These are phyloP conservation scores for Archips crataeganus DNA, from an alignment of 2,888 invertebrate species.

Conservation along the genomic window DNA sequence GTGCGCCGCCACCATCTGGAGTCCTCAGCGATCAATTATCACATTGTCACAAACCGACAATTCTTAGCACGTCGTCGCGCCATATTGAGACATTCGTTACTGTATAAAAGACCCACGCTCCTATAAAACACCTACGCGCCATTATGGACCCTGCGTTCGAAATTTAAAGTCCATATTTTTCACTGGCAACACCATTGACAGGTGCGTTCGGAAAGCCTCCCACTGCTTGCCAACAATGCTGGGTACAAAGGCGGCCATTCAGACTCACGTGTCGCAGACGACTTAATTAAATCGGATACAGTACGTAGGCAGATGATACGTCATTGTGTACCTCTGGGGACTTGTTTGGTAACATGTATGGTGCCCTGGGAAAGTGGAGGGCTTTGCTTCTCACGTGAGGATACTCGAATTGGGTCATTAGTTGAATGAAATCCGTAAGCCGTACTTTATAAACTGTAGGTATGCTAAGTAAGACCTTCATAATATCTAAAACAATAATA, in stretches of 20 bases:
- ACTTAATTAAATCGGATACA: slow-evolving; percentile 81
- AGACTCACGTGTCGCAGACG: slow-evolving; percentile 75
- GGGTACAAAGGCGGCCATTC: slow-evolving; percentile 67
- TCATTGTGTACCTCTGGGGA: slow-evolving; percentile 41
- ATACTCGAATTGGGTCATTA: slow-evolving; percentile 1
- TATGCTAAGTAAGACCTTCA: too few relatives aligned
- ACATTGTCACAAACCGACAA: slow-evolving; percentile 73
- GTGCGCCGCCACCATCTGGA: slow-evolving; percentile 75
- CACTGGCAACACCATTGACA: slow-evolving; percentile 59
- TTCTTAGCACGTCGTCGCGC: slow-evolving; percentile 69
- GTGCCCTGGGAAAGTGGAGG: slow-evolving; percentile 36
- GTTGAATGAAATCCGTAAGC: neutral
- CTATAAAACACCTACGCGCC: slow-evolving; percentile 47
- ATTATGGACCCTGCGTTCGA: slow-evolving; percentile 53
- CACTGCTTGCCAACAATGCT: slow-evolving; percentile 79
- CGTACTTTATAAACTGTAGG: neutral
- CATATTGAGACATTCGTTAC: slow-evolving; percentile 64
- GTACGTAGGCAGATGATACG: slow-evolving; percentile 52
- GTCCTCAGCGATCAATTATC: slow-evolving; percentile 78
- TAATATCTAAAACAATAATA: too few relatives aligned
- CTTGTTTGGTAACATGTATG: slow-evolving; percentile 37
- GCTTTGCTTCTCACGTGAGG: slow-evolving; percentile 35
- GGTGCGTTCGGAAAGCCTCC: slow-evolving; percentile 81
- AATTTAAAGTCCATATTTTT: slow-evolving; percentile 58
- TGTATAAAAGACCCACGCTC: slow-evolving; percentile 58